Evolutionary conservation across 2,888 invertebrate genomes (phyloP), one percentile per base, ranked within the genome.

Genomic region (Hydriomena furcata): DNA sequence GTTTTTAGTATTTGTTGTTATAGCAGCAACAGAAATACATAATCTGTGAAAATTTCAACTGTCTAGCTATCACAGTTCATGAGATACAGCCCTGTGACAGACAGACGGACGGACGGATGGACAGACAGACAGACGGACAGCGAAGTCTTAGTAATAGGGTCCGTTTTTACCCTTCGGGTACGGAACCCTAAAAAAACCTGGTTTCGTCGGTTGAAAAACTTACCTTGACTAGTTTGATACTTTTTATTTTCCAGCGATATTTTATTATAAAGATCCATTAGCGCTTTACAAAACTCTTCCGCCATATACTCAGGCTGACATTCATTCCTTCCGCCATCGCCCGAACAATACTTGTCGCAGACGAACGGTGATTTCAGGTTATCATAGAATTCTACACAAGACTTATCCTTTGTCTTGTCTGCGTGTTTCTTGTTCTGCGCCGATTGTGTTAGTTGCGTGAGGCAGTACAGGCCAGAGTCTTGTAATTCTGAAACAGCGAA

Each of bases 241-340:
- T 73, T 71, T 25, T 73, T 76, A 34, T 68, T 70, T 20, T 84
- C 79, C 43, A 65, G 25, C 5, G 76, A 71, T 12, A 75, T 52
- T 43, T 76, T 74, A 49, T 70, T 74, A 47, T 80, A 86, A 1
- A 79, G 52, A 38, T 66, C 58, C 8, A 88, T 75, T 11, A 90
- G 58, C 1, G 70, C 60, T 65, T 81, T 82, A 50, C 82, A 83
- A 21, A 83, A 45, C 32, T 85, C 80, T 44, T 90, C 88, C 0
- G 76, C 68, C 58, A 86, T 66, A 40, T 76, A 87, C 43, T 86
- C 87, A 0, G 89, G 88, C 10, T 71, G 82, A 31, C 89, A 90
- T 32, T 84, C 79, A 24, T 35, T 64, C 6, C 60, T 62, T 0
- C 52, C 63, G 7, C 55, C 65, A 31, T 79, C 79, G 0, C 77